Conservation (phyloP, 2,113 vertebrate species). For the Sus scrofa region T2T-Sscrofa CM000812.6:135360001-135360500, state of each 20-base stretch:
- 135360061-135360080: neutral
- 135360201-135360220: slow-evolving; percentile 32
- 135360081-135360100: neutral
- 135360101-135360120: neutral
- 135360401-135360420: neutral
- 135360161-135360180: neutral
- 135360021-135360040: neutral
- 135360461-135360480: neutral
- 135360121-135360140: neutral
- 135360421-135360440: neutral
- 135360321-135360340: neutral
- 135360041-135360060: neutral
- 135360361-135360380: neutral
- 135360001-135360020: neutral
- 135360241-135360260: neutral
- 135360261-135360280: slow-evolving; percentile 15
- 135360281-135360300: neutral
- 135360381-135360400: neutral
- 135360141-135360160: neutral
- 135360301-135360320: neutral
- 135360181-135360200: neutral
- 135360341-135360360: neutral
- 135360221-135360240: neutral
- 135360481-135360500: neutral
- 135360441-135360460: neutral